A percentile compares a stretch with the other conserved stretches of the same genome.
Evolutionary conservation across 35 echinoderm and acorn worm genomes (phyloP).

Genomic region (Eucidaris tribuloides): DNA sequence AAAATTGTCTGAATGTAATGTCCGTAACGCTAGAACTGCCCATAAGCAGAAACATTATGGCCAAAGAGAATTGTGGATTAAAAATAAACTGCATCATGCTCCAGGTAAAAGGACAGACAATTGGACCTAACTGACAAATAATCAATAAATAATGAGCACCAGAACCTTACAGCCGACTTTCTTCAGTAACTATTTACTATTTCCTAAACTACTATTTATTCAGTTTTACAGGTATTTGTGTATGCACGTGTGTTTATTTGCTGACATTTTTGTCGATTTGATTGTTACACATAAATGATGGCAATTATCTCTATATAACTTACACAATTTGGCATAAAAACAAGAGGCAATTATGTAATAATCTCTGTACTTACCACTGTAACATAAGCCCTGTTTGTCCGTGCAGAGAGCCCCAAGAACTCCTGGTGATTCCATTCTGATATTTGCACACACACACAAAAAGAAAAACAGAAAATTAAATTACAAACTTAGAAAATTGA

Average conservation of each 20-base stretch:
- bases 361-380: constrained; percentile 72
- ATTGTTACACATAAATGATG: not conserved
- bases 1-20: too few species aligned
- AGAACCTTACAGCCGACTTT: too few species aligned
- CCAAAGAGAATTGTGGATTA: too few species aligned
- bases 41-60: too few species aligned
- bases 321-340: not conserved
- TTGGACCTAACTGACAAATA: too few species aligned
- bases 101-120: not conserved
- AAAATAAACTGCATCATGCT: not conserved
- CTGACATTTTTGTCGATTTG: not conserved
- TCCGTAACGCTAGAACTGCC: too few species aligned
- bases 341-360: not conserved
- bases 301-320: not conserved
- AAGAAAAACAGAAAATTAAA: too few species aligned
- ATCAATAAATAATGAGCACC: too few species aligned
- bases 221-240: not conserved
- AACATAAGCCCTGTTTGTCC: constrained; percentile 79
- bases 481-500: too few species aligned
- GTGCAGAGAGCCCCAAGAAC: constrained; percentile 79
- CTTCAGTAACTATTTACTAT: not conserved
- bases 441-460: too few species aligned
- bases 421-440: constrained; percentile 67
- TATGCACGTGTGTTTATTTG: not conserved
- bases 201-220: not conserved